Conservation (phyloP, 2,797 vertebrate genomes). For the Anguilla pacifica region DNA sequence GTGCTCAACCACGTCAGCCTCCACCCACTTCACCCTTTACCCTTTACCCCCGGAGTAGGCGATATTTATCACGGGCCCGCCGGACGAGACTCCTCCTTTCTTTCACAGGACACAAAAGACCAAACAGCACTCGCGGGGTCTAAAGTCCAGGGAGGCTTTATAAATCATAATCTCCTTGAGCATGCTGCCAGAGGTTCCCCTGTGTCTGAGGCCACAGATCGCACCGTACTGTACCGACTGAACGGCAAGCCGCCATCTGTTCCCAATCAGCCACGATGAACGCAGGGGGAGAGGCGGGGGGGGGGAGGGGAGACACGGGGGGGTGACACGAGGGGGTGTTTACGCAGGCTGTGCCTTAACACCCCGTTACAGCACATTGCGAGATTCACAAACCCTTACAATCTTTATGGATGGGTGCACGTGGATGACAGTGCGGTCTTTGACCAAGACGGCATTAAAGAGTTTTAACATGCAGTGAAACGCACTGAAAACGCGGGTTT, state of each 20-base stretch:
- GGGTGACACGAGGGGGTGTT: neutral
- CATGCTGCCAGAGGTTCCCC: neutral
- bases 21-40: neutral
- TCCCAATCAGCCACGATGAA: neutral
- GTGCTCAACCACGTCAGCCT: neutral
- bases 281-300: neutral
- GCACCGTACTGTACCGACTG: neutral
- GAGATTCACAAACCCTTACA: neutral
- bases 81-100: neutral
- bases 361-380: neutral
- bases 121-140: neutral
- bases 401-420: neutral
- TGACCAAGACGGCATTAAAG: neutral
- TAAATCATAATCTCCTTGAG: slow-evolving; percentile 15
- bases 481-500: no score
- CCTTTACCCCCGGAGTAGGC: neutral
- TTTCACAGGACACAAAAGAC: neutral
- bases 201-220: neutral
- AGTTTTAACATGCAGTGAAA: no score
- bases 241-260: neutral
- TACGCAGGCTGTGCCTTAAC: neutral
- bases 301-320: neutral
- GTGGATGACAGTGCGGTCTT: neutral
- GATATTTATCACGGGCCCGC: neutral
- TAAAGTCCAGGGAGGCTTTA: slow-evolving; percentile 7